Base-by-base conservation (phyloP, 1,140 invertebrate species). In the Euura lappo region DNA sequence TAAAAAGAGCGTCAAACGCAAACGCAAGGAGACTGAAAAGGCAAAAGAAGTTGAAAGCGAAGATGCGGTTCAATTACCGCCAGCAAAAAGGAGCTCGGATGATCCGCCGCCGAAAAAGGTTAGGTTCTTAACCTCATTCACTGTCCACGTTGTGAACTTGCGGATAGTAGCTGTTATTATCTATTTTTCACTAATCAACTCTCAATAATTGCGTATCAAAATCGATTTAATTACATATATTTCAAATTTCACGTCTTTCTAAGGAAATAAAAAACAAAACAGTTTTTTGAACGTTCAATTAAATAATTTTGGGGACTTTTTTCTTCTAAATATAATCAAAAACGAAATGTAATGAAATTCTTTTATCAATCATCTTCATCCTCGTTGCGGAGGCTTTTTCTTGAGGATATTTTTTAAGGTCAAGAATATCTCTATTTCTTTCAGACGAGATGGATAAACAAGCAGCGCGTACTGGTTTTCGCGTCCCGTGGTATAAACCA, bases 381-480 rank as follows among this genome's bases (percentile, higher is more conserved):
- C 28, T 28, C 28, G 28, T 28, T 28, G 28, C 28, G 28, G 28
- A 28, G 28, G 46, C 45, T 64, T 66, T 65, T 71, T 43, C 70
- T 69, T n/a, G 46, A 47, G 71, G 66, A 44, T 69, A 75, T 44
- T 65, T 10, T 68, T 72, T n/a, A 75, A 74, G 69, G 71, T 75
- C 76, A 71, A 47, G 13, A 66, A 64, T 28, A 11, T 72, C 11
- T 6, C 69, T 11, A 76, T 74, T 73, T 68, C 75, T 87, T 89
- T 45, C 77, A 95, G 94, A 85, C 88, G 42, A 95, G 93, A 91
- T 99, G 98, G 98, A 93, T 92, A 47, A 99, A 99, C 85, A 95
- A 93, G 81, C 95, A 99, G 86, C 89, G 98, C 75, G 94, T 99
- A 7, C 86, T 99, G 42, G 92, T 99, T 2, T 95, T 99, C 85